Percentiles rank a stretch among this genome's conserved stretches.
These are phyloP conservation scores for Pycnonotus jocosus DNA, from an alignment of 2,113 vertebrate genomes.

Conservation along the genomic window DNA sequence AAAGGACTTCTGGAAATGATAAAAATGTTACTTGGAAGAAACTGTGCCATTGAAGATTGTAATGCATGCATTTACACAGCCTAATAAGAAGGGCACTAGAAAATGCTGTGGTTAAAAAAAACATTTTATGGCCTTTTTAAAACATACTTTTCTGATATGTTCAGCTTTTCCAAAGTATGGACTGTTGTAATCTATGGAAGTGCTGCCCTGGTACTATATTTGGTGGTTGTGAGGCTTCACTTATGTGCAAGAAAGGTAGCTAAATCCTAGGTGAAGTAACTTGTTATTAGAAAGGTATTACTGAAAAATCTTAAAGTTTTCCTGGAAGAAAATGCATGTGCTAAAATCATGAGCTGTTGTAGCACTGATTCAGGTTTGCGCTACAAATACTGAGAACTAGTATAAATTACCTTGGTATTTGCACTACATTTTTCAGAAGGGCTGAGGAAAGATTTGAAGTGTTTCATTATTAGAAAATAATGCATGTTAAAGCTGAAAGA, in stretches of 20 bases:
- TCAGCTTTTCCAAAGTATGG: neutral
- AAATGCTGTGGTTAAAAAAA: neutral
- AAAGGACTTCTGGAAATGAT: neutral
- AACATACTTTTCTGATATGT: neutral
- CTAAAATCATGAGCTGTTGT: neutral
- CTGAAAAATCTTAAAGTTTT: neutral
- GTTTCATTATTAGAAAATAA: neutral
- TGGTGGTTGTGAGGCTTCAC: neutral
- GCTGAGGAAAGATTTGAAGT: neutral
- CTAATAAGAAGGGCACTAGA: neutral
- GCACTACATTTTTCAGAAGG: neutral
- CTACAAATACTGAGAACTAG: neutral
- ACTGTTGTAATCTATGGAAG: neutral
- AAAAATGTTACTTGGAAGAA: neutral
- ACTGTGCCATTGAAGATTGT: neutral
- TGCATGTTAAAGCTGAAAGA: neutral
- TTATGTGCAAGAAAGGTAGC: accelerated
- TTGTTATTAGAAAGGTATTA: neutral
- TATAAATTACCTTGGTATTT: neutral
- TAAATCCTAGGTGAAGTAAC: neutral
- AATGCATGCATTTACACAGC: neutral
- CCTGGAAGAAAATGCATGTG: neutral
- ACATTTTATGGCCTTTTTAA: neutral
- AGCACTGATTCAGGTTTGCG: neutral
- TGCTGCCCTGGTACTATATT: neutral